These are phyloP conservation scores for Mactromeris polynyma DNA, from an alignment of 2,888 invertebrate species.

Conservation along the genomic window DNA sequence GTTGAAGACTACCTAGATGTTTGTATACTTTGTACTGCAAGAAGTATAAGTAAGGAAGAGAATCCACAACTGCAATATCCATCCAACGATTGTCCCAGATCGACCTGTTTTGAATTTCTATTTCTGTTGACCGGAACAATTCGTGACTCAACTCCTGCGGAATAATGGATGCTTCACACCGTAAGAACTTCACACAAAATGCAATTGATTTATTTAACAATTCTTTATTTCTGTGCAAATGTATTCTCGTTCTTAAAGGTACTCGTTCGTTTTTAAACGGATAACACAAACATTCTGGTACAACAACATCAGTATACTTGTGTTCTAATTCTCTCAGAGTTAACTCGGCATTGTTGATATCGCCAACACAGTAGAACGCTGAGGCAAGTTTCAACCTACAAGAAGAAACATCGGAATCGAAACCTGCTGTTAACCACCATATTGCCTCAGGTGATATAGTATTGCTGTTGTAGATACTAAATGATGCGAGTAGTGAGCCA, in stretches of 20 bases:
- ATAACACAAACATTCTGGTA: too few species aligned
- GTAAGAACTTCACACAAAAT: too few species aligned
- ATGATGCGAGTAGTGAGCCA: neutral
- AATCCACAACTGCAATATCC: neutral
- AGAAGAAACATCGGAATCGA: neutral
- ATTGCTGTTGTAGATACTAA: neutral
- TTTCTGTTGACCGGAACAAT: too few species aligned
- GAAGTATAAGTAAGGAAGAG: too few species aligned
- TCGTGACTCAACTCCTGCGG: too few species aligned
- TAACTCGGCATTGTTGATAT: neutral
- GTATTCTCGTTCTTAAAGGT: too few species aligned
- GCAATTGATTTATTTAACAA: neutral
- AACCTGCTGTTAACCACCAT: neutral
- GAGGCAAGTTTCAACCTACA: neutral
- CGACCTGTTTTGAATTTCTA: too few species aligned
- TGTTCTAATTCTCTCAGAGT: neutral
- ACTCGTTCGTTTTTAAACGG: too few species aligned
- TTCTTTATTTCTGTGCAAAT: neutral
- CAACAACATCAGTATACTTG: neutral
- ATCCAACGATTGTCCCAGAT: neutral
- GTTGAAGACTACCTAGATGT: too few species aligned
- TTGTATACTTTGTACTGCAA: too few species aligned
- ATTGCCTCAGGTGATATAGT: too few species aligned
- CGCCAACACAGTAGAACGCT: neutral
- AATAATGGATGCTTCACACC: too few species aligned